Evolutionary conservation across 2,888 invertebrate species (phyloP).

Genomic region (Labia minor): DNA sequence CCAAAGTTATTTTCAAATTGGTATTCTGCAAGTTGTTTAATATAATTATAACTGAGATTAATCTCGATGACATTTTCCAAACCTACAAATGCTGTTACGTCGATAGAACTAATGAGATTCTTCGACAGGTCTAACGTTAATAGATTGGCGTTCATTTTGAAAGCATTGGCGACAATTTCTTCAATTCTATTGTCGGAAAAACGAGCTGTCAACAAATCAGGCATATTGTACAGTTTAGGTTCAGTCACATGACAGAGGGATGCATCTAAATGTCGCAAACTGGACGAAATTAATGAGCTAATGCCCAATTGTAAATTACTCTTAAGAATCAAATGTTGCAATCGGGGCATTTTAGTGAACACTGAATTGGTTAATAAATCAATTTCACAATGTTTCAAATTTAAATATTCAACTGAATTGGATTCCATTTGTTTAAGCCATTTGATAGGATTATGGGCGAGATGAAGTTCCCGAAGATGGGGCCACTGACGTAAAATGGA

Average conservation of each 20-base stretch:
- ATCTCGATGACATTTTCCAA: constrained; percentile 16
- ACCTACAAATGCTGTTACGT: constrained; percentile 18
- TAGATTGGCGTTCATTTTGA: constrained; percentile 18
- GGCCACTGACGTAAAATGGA: background rate
- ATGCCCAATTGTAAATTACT: constrained; percentile 16
- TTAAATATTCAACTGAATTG: constrained; percentile 14
- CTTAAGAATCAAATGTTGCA: constrained; percentile 15
- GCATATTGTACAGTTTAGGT: constrained; percentile 16
- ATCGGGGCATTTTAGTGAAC: constrained; percentile 15
- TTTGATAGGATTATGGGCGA: constrained; percentile 17
- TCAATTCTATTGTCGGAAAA: constrained; percentile 21
- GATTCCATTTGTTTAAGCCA: constrained; percentile 19
- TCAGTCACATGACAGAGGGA: constrained; percentile 17
- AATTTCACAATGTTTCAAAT: constrained; percentile 18
- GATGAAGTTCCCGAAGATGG: constrained; percentile 13
- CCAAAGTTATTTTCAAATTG: constrained; percentile 16
- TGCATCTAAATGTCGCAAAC: constrained; percentile 19
- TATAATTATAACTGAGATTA: constrained; percentile 17
- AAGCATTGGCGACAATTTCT: background rate
- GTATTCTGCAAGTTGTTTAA: constrained; percentile 17
- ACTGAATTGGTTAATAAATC: constrained; percentile 18
- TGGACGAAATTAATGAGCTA: constrained; percentile 15
- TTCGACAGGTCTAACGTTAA: constrained; percentile 19
- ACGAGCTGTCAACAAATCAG: constrained; percentile 18
- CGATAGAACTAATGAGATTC: constrained; percentile 16